Conservation (phyloP, 2,797 vertebrate species). For the Carduelis carduelis region DNA sequence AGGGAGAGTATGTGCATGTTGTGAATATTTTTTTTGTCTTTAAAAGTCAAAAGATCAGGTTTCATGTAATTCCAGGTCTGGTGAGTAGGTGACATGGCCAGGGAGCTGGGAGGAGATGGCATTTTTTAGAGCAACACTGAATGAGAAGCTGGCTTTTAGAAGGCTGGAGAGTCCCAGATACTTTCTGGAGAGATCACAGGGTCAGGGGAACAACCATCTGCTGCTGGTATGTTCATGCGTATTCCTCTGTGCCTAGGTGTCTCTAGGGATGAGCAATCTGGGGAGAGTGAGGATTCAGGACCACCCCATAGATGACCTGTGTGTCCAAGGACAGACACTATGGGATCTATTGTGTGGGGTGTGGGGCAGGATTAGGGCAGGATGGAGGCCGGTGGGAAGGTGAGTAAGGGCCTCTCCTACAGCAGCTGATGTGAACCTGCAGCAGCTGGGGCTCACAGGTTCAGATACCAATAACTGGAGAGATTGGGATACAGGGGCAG, state of each 20-base stretch:
- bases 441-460: background rate
- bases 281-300: background rate
- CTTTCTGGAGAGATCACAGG: background rate
- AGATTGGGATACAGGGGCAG: background rate
- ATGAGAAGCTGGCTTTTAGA: background rate
- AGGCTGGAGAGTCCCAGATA: background rate
- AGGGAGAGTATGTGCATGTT: fast-evolving
- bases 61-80: background rate
- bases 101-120: fast-evolving
- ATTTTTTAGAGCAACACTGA: background rate
- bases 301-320: too few relatives aligned
- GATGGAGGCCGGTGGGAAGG: too few relatives aligned
- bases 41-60: background rate
- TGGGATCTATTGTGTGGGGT: background rate
- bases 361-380: fast-evolving
- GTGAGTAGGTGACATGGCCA: background rate
- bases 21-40: background rate
- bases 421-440: background rate
- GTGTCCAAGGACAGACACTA: background rate
- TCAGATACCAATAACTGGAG: background rate
- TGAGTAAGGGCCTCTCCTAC: background rate
- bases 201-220: background rate
- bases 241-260: background rate
- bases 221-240: background rate
- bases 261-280: background rate